Conservation (phyloP, 37 sponge, comb jelly and placozoan genomes). For the Mnemiopsis leidyi region DNA sequence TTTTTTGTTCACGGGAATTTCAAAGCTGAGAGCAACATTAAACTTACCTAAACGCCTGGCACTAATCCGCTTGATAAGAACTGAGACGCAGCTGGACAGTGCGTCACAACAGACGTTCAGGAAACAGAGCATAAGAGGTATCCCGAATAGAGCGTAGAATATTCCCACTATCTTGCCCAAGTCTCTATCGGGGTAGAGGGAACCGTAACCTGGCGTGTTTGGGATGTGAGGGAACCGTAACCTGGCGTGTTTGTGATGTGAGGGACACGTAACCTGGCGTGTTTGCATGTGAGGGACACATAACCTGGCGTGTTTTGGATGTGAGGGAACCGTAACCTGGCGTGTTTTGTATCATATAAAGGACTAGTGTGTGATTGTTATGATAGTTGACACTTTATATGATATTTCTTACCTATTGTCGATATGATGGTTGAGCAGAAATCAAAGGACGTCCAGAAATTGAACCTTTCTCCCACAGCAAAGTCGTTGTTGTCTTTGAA, state of each 20-base stretch:
- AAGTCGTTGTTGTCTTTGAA: conserved; percentile 26
- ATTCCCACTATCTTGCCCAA: neutral
- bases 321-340: conserved; percentile 4
- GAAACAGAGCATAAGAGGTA: conserved; percentile 21
- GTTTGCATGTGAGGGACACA: too few species aligned
- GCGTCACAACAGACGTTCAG: conserved; percentile 33
- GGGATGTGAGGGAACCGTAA: neutral
- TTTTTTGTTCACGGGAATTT: too few species aligned
- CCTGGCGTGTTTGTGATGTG: neutral
- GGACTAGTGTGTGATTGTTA: too few species aligned
- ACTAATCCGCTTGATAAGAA: neutral
- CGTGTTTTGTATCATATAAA: too few species aligned
- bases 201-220: conserved; percentile 1
- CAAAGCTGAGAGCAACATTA: too few species aligned
- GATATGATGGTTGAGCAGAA: conserved; percentile 7
- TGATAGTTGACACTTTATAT: too few species aligned
- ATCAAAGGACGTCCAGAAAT: conserved; percentile 8
- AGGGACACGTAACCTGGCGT: conserved; percentile 6
- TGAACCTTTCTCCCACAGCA: neutral
- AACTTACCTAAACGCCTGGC: neutral
- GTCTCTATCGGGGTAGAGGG: neutral
- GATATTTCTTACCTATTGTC: conserved; percentile 24
- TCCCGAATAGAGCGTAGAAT: conserved; percentile 5
- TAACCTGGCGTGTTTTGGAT: too few species aligned
- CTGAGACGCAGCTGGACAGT: neutral